phyloP scores from a whole-genome alignment of 2,888 invertebrate genomes.

The Dryococelus australis region DNA sequence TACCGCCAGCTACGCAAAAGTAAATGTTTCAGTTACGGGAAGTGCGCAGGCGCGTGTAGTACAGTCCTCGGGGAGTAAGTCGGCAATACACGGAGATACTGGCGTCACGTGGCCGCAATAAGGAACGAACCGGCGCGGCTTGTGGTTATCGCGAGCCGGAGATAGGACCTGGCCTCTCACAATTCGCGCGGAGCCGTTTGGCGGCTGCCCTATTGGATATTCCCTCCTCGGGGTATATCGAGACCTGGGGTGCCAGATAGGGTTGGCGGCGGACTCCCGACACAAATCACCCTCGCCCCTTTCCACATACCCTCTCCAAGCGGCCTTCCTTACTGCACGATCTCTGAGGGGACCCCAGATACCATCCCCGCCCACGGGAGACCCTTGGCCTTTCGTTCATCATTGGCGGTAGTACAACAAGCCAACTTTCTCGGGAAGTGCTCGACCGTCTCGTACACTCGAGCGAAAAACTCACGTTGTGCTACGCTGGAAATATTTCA shows the following conservation, averaged over 20 bases:
- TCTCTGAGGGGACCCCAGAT: too few relatives aligned
- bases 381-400: neutral
- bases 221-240: neutral
- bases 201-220: neutral
- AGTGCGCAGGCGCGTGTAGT: too few relatives aligned
- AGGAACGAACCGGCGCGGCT: neutral
- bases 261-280: neutral
- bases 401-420: neutral
- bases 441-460: neutral
- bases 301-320: too few relatives aligned
- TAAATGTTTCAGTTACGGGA: too few relatives aligned
- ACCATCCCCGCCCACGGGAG: neutral
- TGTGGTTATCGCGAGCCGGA: neutral
- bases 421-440: neutral
- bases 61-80: neutral
- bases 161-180: neutral
- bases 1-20: too few relatives aligned
- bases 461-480: neutral
- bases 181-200: neutral
- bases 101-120: neutral
- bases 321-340: too few relatives aligned
- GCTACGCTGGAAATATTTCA: neutral
- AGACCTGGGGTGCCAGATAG: neutral
- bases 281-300: neutral
- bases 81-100: neutral